Conservation (phyloP, 2,888 invertebrate genomes). For the Nasonovia ribisnigri region DNA sequence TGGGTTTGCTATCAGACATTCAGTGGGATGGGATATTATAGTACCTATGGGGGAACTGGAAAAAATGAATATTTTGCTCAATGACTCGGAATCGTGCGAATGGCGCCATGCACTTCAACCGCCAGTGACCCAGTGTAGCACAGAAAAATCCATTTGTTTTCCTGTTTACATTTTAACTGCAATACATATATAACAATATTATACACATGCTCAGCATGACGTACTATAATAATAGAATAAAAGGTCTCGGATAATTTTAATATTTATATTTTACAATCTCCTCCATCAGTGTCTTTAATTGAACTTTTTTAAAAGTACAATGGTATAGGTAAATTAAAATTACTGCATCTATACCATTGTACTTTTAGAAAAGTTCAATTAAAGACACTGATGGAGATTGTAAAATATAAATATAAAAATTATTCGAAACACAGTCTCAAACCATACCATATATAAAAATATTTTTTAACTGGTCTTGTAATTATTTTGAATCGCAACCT, state of each 20-base stretch:
- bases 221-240: neutral
- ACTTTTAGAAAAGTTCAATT: too few relatives aligned
- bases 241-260: neutral
- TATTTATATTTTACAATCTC: neutral
- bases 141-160: neutral
- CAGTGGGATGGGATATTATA: neutral
- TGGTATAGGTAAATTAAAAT: too few relatives aligned
- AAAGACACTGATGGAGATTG: too few relatives aligned
- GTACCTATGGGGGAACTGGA: slow-evolving; percentile 24
- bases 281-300: neutral
- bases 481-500: neutral
- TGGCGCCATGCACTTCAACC: neutral
- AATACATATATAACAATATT: neutral
- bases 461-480: neutral
- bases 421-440: neutral
- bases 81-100: slow-evolving; percentile 24
- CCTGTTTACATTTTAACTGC: slow-evolving; percentile 3
- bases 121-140: neutral
- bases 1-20: slow-evolving; percentile 57
- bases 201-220: neutral
- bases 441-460: neutral
- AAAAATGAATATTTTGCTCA: slow-evolving; percentile 55
- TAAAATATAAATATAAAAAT: too few relatives aligned
- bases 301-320: neutral
- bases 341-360: too few relatives aligned